Evolutionary conservation across 1,140 invertebrate genomes (phyloP), one percentile per base, ranked within the genome.

Genomic region (Arctopsyche grandis): DNA sequence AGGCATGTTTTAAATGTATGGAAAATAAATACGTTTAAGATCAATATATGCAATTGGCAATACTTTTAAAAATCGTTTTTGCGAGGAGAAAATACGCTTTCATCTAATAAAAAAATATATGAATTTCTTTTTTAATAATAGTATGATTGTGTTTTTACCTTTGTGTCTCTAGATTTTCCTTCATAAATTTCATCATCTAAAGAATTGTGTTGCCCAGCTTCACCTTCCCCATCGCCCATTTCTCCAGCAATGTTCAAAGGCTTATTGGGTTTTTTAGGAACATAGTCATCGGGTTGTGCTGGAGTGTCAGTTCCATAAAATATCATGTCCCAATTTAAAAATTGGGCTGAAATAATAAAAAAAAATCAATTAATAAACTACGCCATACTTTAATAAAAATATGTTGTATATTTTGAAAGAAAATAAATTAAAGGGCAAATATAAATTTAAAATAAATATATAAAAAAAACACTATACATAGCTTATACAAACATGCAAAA

Each of bases 251-350:
- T 10, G 16, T 69, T 52, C 38, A 52, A 43, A 46, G 52, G 63
- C 4, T 75, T 71, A 7, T 38, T 21, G 10, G 26, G 16, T 19
- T 14, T 56, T 63, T 69, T 16, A 5, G 79, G 56, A 29, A 73
- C 56, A n/a, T 26, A 24, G 52, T 79, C 79, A 66, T 89, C 88
- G 71, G 87, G 85, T 78, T 91, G 90, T 14, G 91, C 88, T n/a
- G 91, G 90, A 1, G 87, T 87, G 78, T 92, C 90, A 10, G 94
- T 96, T 24, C 94, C 94, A 85, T 95, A 94, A 85, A 95, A 90
- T 82, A 94, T 91, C 81, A 96, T 86, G 83, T 92, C 90, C 93
- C 93, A 94, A 84, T 93, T 89, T 14, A 89, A 88, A 70, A 91
- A 84, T 75, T 90, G 88, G 26, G 88, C 90, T 85, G 4, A 43